Percentiles rank a stretch among this genome's conserved stretches.
These are phyloP conservation scores for Plebejus melissa DNA, from an alignment of 2,888 invertebrate species.

Conservation along the genomic window DNA sequence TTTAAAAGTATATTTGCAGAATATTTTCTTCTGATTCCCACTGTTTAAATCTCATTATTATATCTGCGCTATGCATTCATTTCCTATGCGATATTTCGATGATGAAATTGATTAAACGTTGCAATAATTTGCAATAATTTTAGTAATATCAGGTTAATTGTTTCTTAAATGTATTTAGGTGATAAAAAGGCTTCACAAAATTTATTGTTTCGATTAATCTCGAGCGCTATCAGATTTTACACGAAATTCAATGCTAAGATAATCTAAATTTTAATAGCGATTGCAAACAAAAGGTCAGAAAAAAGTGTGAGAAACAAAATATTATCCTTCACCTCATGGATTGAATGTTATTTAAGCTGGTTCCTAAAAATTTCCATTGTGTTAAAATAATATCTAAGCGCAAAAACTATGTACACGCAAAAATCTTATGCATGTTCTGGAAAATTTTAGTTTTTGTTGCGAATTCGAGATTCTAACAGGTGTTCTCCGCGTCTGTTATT, in stretches of 20 bases:
- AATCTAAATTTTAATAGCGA: slow-evolving; percentile 24
- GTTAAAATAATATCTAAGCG: background rate
- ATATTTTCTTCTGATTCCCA: background rate
- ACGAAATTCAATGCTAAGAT: slow-evolving; percentile 21
- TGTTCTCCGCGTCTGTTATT: background rate
- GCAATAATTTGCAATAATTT: background rate
- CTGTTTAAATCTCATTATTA: no score
- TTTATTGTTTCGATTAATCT: slow-evolving; percentile 3
- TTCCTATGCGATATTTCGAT: background rate
- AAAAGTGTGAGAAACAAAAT: slow-evolving; percentile 25
- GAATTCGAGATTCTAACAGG: background rate
- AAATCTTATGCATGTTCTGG: slow-evolving; percentile 1
- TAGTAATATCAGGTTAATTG: background rate
- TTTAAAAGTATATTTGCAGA: background rate
- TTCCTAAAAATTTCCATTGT: slow-evolving; percentile 14
- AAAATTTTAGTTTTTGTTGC: background rate
- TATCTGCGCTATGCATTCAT: background rate
- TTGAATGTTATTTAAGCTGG: slow-evolving; percentile 20
- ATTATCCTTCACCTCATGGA: slow-evolving; percentile 23
- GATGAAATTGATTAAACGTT: background rate
- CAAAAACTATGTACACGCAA: slow-evolving; percentile 3
- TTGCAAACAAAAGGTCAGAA: slow-evolving; percentile 25
- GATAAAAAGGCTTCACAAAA: background rate
- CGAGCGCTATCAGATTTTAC: slow-evolving; percentile 9
- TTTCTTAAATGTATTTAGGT: background rate